Evolutionary conservation across 1,140 invertebrate species (phyloP).

Genomic region (Scaptomyza hsui): DNA sequence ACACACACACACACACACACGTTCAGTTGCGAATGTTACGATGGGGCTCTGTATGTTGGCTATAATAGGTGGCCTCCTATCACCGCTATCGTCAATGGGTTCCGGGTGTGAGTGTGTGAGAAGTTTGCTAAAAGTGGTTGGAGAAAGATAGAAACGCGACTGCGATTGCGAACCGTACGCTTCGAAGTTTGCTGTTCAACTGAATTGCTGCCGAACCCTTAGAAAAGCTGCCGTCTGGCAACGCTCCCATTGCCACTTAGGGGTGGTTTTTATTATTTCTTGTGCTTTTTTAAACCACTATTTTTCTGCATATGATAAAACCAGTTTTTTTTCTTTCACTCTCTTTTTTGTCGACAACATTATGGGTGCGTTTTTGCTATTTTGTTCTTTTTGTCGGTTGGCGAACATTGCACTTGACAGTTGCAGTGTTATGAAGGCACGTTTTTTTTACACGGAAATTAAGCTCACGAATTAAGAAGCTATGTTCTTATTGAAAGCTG

Average conservation of each 20-base stretch:
- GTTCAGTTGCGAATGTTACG: conserved; percentile 24
- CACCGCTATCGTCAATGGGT: conserved; percentile 13
- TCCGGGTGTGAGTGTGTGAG: conserved; percentile 49
- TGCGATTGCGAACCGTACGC: conserved; percentile 71
- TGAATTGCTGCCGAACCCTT: conserved; percentile 54
- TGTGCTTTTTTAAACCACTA: conserved; percentile 15
- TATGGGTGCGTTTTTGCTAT: not conserved
- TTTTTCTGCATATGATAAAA: conserved; percentile 18
- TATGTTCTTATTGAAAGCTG: no score
- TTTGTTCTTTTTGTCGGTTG: not conserved
- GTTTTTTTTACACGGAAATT: not conserved
- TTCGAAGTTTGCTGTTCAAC: conserved; percentile 79
- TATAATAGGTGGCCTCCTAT: conserved; percentile 21
- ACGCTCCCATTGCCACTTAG: conserved; percentile 1
- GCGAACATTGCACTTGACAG: not conserved
- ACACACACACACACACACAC: conserved; percentile 30
- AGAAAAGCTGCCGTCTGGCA: conserved; percentile 48
- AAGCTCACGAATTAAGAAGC: not conserved
- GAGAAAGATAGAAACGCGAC: conserved; percentile 65
- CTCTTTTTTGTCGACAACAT: conserved; percentile 6
- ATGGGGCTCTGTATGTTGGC: conserved; percentile 22
- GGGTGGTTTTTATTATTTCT: conserved; percentile 26
- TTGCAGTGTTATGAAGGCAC: conserved; percentile 15
- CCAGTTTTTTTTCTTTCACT: conserved; percentile 2
- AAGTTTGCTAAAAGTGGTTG: conserved; percentile 71